Conservation (phyloP, 2,113 vertebrate species). For the Coptodon bakossiorum region DNA sequence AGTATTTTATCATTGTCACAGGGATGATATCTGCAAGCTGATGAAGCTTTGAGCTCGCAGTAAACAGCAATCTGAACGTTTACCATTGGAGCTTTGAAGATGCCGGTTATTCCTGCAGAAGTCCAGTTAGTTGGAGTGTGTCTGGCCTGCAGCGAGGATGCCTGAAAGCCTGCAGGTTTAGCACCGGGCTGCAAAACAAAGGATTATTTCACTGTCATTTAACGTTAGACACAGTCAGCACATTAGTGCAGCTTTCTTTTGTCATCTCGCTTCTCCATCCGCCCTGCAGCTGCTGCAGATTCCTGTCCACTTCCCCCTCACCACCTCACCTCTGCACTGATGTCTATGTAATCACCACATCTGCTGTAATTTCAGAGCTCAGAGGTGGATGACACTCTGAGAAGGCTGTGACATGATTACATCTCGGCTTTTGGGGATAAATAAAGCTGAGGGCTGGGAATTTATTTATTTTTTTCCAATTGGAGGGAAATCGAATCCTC, state of each 20-base stretch:
- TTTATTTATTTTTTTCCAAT: accelerated
- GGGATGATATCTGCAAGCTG: background rate
- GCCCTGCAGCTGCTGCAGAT: conserved; percentile 37
- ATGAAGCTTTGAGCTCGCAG: accelerated
- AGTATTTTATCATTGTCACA: background rate
- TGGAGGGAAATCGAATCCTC: background rate
- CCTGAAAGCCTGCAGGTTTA: background rate
- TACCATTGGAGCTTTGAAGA: conserved; percentile 23
- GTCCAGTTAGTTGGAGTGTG: background rate
- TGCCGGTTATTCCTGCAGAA: background rate
- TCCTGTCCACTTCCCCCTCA: background rate
- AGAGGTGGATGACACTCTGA: background rate
- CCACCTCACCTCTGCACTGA: background rate
- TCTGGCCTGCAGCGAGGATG: background rate
- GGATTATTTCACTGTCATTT: background rate
- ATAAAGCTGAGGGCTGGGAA: background rate
- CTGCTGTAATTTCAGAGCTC: background rate
- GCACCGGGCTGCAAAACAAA: conserved; percentile 4
- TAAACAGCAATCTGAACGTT: background rate
- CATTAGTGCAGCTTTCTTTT: background rate
- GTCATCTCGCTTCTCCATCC: conserved; percentile 31
- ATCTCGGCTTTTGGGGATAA: accelerated
- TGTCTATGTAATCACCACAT: background rate
- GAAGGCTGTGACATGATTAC: accelerated
- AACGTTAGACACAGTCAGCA: background rate